Evolutionary conservation across 2,113 vertebrate species (phyloP), one percentile per base, ranked within the genome.

Genomic region (Pygoscelis adeliae): DNA sequence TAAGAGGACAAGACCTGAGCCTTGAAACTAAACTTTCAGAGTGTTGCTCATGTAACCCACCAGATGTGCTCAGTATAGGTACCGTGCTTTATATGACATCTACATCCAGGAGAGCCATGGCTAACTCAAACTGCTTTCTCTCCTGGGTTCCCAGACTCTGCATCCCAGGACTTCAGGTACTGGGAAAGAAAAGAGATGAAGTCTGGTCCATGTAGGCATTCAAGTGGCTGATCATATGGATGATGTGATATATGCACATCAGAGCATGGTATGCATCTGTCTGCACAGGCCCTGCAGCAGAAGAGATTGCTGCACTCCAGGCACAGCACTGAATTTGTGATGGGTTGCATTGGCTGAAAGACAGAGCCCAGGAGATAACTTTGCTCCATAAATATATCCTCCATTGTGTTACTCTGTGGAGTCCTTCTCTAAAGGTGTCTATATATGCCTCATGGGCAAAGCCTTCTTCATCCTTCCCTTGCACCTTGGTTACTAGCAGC

Each of bases 1-100:
- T 34, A 52, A 59, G 15, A 71, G 10, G 26, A 77, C 42, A 74
- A 49, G 2, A 42, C 4, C 18, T 55, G 11, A n/a, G 17, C 38
- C 47, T 47, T 36, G 32, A 70, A 56, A 20, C 17, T 52, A 19
- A 42, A 3, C 17, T 83, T 76, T 69, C 34, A 42, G 40, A 40
- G 5, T 0, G 0, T 21, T 72, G 6, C 7, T 71, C 29, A 23
- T 10, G 22, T 2, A 71, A 17, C 13, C 19, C 42, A 66, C 12
- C 8, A 42, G 19, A n/a, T 40, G 15, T n/a, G 15, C 17, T 89
- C 62, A 56, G 40, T 34, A 20, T 11, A 40, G 21, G 6, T 42
- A 6, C 2, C 13, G 30, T 66, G 21, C 8, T 84, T 83, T 62
- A 11, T 23, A 13, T 38, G 69, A 52, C 0, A 1, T 5, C 9